Percentiles rank a stretch among this genome's conserved stretches.
Evolutionary conservation across 2,888 invertebrate species (phyloP).

Genomic region (Tetragnatha montana): DNA sequence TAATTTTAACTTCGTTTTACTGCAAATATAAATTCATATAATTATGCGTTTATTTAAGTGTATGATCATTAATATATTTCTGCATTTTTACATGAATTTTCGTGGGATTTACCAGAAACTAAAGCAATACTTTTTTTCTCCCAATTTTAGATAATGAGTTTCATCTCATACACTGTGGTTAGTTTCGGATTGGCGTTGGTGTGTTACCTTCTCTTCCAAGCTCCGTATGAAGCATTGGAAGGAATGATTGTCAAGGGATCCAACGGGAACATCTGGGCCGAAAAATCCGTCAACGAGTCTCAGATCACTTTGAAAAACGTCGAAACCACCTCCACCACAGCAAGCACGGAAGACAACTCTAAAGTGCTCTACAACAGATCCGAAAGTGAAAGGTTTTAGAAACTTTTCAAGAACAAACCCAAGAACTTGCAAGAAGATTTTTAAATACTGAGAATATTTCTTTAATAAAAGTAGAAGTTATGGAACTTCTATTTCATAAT

Average conservation of each 20-base stretch:
- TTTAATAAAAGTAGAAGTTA: too few relatives aligned
- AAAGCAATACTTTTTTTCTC: not conserved
- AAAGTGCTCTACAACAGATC: conserved; percentile 49
- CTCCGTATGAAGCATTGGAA: conserved; percentile 48
- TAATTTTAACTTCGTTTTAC: too few relatives aligned
- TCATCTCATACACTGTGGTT: conserved; percentile 53
- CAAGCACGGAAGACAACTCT: not conserved
- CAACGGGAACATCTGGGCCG: conserved; percentile 36
- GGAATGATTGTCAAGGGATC: conserved; percentile 21
- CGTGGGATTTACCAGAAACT: not conserved
- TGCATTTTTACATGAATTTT: not conserved
- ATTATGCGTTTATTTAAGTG: too few relatives aligned
- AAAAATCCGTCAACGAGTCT: conserved; percentile 10
- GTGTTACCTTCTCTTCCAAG: conserved; percentile 64
- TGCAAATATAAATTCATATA: too few relatives aligned
- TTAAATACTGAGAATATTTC: too few relatives aligned
- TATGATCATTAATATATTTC: too few relatives aligned
- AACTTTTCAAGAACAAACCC: too few relatives aligned
- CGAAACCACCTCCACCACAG: not conserved
- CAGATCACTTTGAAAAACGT: conserved; percentile 18
- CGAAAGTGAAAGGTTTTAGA: conserved; percentile 7
- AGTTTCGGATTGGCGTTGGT: conserved; percentile 60
- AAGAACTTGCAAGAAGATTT: too few relatives aligned
- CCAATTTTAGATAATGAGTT: conserved; percentile 63
- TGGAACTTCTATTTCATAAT: too few relatives aligned